Evolutionary conservation across 2,113 vertebrate genomes (phyloP).

Genomic region (Xyliphius kryptos): DNA sequence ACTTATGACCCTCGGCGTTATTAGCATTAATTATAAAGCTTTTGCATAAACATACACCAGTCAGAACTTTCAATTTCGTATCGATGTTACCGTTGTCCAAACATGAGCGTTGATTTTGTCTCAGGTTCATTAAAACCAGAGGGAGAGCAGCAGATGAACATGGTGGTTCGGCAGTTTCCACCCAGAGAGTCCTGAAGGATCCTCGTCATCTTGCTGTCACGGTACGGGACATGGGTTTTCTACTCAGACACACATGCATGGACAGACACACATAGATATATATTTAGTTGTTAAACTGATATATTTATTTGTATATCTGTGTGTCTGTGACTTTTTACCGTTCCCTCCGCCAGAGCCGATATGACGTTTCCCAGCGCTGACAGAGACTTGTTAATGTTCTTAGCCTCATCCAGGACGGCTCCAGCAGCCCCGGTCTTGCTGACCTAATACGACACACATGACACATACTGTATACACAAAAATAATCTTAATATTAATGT

Average conservation of each 20-base stretch:
- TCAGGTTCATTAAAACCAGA: conserved; percentile 86
- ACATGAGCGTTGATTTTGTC: conserved; percentile 92
- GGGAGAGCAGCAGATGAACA: conserved; percentile 95
- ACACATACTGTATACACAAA: too few species aligned
- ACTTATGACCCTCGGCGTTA: too few species aligned
- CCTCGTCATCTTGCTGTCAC: conserved; percentile 93
- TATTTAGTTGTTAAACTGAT: background rate
- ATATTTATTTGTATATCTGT: background rate
- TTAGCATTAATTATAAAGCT: too few species aligned
- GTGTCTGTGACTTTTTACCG: conserved; percentile 54
- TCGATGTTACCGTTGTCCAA: conserved; percentile 78
- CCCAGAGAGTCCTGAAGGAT: conserved; percentile 92
- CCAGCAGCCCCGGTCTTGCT: conserved; percentile 93
- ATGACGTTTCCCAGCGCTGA: conserved; percentile 90
- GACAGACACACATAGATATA: background rate
- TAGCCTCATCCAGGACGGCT: conserved; percentile 86
- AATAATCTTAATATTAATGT: too few species aligned
- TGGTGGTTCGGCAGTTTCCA: conserved; percentile 90
- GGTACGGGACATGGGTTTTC: conserved; percentile 89
- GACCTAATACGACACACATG: conserved; percentile 61
- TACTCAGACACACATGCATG: conserved; percentile 43
- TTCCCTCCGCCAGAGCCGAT: conserved; percentile 87
- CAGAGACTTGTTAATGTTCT: conserved; percentile 93
- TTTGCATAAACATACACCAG: too few species aligned
- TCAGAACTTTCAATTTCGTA: too few species aligned